phyloP scores from a whole-genome alignment of 2,113 vertebrate genomes.

The Scatophagus argus region DNA sequence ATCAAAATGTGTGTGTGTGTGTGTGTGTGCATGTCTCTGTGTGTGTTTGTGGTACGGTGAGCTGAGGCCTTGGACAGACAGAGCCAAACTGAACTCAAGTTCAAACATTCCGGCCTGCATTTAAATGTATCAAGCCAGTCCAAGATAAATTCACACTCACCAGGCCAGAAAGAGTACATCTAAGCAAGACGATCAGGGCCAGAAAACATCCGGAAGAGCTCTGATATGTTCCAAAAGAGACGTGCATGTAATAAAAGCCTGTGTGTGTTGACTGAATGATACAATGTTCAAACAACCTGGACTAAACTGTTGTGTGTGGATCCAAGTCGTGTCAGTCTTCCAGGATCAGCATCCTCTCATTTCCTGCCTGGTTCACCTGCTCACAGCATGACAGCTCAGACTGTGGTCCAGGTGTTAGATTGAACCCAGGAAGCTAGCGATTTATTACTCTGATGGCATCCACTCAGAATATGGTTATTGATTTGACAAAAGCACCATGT shows the following conservation, averaged over 20 bases:
- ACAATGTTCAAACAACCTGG: slow-evolving; percentile 61
- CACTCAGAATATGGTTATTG: slow-evolving; percentile 2
- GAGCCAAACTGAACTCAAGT: slow-evolving; percentile 53
- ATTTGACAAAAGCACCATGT: not conserved
- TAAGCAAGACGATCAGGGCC: slow-evolving; percentile 53
- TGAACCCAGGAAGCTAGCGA: slow-evolving; percentile 31
- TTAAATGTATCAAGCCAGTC: slow-evolving; percentile 62
- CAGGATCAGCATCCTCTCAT: slow-evolving; percentile 68
- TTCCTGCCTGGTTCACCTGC: slow-evolving; percentile 65
- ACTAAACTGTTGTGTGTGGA: slow-evolving; percentile 18
- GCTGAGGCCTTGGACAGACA: slow-evolving; percentile 64
- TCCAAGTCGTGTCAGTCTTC: slow-evolving; percentile 56
- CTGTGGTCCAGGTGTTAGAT: slow-evolving; percentile 66
- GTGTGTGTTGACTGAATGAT: slow-evolving; percentile 28
- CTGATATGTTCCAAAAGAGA: slow-evolving; percentile 49
- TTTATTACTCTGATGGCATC: slow-evolving; percentile 31
- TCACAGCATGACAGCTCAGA: slow-evolving; percentile 44
- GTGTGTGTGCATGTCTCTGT: slow-evolving; percentile 18
- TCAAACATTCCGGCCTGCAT: slow-evolving; percentile 58
- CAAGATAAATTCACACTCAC: slow-evolving; percentile 65
- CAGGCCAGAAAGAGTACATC: slow-evolving; percentile 60
- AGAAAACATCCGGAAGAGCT: slow-evolving; percentile 54
- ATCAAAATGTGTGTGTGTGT: slow-evolving; percentile 13
- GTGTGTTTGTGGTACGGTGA: slow-evolving; percentile 29
- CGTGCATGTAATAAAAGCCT: slow-evolving; percentile 30